Evolutionary conservation across 1,140 invertebrate species (phyloP).

Genomic region (Anadara kagoshimensis): DNA sequence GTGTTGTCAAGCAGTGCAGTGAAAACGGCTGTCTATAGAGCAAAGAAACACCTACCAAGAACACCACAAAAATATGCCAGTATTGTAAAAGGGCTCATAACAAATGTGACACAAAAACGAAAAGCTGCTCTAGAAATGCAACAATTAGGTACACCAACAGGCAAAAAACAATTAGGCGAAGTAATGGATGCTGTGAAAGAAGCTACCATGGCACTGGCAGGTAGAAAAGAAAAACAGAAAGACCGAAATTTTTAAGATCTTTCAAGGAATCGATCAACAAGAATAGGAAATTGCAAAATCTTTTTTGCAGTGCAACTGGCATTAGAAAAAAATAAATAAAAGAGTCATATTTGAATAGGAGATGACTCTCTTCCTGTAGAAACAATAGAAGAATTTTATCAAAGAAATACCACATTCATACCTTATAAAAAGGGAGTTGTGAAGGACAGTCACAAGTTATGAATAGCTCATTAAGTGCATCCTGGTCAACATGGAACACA

Average conservation of each 20-base stretch:
- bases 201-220: not conserved
- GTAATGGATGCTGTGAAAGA: slow-evolving; percentile 8
- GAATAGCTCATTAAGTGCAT: too few relatives aligned
- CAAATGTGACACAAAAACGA: not conserved
- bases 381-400: too few relatives aligned
- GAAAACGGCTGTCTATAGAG: slow-evolving; percentile 1
- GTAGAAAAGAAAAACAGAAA: slow-evolving; percentile 7
- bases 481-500: slow-evolving; percentile 14
- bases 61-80: slow-evolving; percentile 1
- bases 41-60: slow-evolving; percentile 3
- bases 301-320: too few relatives aligned
- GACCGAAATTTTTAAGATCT: slow-evolving; percentile 8
- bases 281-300: not conserved
- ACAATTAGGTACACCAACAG: too few relatives aligned
- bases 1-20: not conserved
- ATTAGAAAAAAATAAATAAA: too few relatives aligned
- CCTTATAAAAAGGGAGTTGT: too few relatives aligned
- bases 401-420: too few relatives aligned
- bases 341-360: too few relatives aligned
- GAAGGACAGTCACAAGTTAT: too few relatives aligned
- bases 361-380: too few relatives aligned
- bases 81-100: not conserved
- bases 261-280: slow-evolving; percentile 4
- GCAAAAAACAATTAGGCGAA: not conserved
- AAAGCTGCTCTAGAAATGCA: too few relatives aligned